Base-by-base conservation (phyloP, 2,113 vertebrate genomes). In the Balaeniceps rex region DNA sequence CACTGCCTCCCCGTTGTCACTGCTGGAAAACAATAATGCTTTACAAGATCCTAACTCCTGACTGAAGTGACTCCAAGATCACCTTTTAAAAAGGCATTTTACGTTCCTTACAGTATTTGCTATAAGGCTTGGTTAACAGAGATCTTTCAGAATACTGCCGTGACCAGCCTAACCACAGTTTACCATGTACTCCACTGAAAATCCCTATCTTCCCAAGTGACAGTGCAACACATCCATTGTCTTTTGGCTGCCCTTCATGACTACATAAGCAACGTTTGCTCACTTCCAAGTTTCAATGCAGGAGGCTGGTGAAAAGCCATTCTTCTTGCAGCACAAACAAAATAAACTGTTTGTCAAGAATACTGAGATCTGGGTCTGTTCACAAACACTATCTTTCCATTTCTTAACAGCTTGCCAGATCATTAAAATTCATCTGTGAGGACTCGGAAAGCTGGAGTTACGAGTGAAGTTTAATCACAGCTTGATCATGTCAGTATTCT, bases 401-500 rank as follows among this genome's bases (percentile, higher is more conserved):
- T 89, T 72, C 78, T 77, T 40, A 89, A 61, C 54, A 92, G 77
- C 38, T n/a, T 94, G 93, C 72, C 93, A 95, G 71, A 87, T 83
- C 81, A 82, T 85, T 91, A 69, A 64, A 93, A 93, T 89, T 93
- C 81, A 91, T 60, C 90, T 1, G 4, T 77, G 85, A 85, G 13
- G 66, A 76, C 63, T 89, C 4, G 0, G 61, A 84, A 94, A 94
- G 86, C 65, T 70, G 55, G 54, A 94, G 75, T 76, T 91, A 72
- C 0, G 11, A 86, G 38, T 36, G n/a, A 92, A 78, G 82, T 91
- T 95, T 95, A 95, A 95, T 95, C 90, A 86, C 16, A 81, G 88
- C 51, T 74, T 95, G 64, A 92, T 95, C 76, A 66, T 28, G 38
- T 86, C 92, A 90, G 58, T 88, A 93, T 88, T 93, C 74, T 92